A percentile compares a stretch with the other conserved stretches of the same genome.
phyloP scores from a whole-genome alignment of 2,888 invertebrate species.

The Autographa pulchrina region DNA sequence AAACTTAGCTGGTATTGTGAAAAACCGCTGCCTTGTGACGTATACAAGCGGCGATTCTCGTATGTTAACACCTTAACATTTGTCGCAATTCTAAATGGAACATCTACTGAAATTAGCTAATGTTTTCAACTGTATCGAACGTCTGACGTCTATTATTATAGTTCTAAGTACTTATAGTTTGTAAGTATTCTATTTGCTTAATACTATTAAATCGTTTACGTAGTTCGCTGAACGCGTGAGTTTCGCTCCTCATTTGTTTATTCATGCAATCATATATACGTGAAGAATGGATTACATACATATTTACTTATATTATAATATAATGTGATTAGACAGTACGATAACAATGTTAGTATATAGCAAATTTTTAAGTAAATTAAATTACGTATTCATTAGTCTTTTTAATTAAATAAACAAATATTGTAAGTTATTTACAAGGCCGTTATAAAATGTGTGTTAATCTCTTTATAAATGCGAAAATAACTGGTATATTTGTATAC shows the following conservation, averaged over 20 bases:
- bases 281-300: not conserved
- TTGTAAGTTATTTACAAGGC: not conserved
- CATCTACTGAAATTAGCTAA: conserved; percentile 53
- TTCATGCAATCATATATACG: conserved; percentile 4
- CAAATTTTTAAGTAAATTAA: conserved; percentile 1
- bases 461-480: no score
- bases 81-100: conserved; percentile 26
- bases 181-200: conserved; percentile 16
- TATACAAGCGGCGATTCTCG: conserved; percentile 3
- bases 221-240: not conserved
- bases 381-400: not conserved
- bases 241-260: not conserved
- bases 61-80: conserved; percentile 39
- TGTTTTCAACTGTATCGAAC: conserved; percentile 35
- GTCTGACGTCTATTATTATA: conserved; percentile 30
- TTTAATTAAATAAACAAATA: no score
- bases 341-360: conserved; percentile 1
- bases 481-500: no score
- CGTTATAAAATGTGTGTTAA: not conserved
- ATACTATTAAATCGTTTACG: conserved; percentile 5
- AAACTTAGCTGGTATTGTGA: no score
- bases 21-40: no score
- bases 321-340: not conserved
- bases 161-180: conserved; percentile 10
- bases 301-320: not conserved